A percentile compares a stretch with the other conserved stretches of the same genome.
Evolutionary conservation across 2,797 vertebrate species (phyloP).

Genomic region (Tapera naevia): DNA sequence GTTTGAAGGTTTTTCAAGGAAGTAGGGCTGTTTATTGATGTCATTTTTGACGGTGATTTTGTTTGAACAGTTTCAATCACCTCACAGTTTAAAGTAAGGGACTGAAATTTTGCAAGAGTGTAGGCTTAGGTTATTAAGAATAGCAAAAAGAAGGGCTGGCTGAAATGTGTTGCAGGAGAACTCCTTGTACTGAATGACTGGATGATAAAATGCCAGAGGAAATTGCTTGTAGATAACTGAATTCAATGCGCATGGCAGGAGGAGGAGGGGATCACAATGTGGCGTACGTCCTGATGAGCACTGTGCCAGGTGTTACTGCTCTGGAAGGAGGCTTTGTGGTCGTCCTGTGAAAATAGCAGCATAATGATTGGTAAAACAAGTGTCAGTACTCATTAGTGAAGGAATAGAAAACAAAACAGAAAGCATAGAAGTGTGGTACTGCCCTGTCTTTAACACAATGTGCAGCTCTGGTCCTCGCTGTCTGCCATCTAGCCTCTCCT

Average conservation of each 20-base stretch:
- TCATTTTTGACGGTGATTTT: not conserved
- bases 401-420: not conserved
- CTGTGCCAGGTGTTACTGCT: not conserved
- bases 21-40: not conserved
- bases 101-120: not conserved
- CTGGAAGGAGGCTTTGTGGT: not conserved
- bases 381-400: not conserved
- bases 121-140: not conserved
- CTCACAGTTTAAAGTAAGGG: not conserved
- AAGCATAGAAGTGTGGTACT: not conserved
- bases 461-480: not conserved
- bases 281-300: accelerated
- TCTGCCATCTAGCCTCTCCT: not conserved
- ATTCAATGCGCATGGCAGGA: not conserved
- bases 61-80: not conserved
- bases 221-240: slow-evolving; percentile 10
- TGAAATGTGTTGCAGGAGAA: not conserved
- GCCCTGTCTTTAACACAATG: not conserved
- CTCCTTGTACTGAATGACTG: slow-evolving; percentile 6
- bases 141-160: not conserved
- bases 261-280: not conserved
- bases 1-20: not conserved
- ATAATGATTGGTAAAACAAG: not conserved
- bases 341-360: not conserved
- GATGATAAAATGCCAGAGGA: slow-evolving; percentile 42